Percentiles rank a stretch among this genome's conserved stretches.
phyloP scores from a whole-genome alignment of 2,113 vertebrate species.

The Gorsachius goisagi region DNA sequence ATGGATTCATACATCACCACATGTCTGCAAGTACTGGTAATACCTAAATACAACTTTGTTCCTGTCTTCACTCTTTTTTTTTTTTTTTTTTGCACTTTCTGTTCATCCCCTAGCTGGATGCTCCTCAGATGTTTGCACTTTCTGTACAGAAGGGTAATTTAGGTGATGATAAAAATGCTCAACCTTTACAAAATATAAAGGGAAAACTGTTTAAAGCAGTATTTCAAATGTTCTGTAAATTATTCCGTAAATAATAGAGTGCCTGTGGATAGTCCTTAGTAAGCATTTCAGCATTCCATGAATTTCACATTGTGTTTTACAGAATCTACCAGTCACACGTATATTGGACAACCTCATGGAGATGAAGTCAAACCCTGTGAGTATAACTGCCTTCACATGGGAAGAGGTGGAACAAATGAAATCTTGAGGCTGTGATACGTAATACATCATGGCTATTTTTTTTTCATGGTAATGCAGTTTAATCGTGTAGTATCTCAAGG shows the following conservation, averaged over 20 bases:
- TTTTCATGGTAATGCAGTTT: not conserved
- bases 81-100: not conserved
- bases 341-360: constrained; percentile 94
- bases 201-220: not conserved
- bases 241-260: not conserved
- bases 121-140: not conserved
- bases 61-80: not conserved
- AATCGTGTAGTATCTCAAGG: not conserved
- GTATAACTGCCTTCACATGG: constrained; percentile 29
- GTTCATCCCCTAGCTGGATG: not conserved
- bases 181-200: not conserved
- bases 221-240: not conserved
- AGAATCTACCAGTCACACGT: constrained; percentile 93
- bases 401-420: not conserved
- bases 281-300: not conserved
- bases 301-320: constrained; percentile 31
- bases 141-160: not conserved
- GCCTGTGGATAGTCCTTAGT: not conserved
- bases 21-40: not conserved
- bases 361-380: constrained; percentile 93
- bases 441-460: not conserved
- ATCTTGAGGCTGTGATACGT: not conserved
- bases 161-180: not conserved
- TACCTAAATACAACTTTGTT: not conserved
- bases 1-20: not conserved